Conservation (phyloP, 2,113 vertebrate species). For the Procapra przewalskii region DNA sequence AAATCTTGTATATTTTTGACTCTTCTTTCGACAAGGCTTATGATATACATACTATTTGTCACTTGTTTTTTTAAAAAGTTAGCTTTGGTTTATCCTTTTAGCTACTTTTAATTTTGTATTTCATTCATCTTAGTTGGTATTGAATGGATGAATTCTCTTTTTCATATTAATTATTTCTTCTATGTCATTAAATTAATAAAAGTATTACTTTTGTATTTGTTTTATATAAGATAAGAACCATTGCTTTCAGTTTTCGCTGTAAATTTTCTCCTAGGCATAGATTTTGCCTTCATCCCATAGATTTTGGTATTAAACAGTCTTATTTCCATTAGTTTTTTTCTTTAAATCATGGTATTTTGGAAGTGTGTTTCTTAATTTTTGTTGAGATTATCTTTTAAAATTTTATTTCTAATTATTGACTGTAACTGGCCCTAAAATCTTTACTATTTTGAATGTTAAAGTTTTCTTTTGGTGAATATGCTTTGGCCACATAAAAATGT, state of each 20-base stretch:
- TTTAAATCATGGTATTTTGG: neutral
- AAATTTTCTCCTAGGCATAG: neutral
- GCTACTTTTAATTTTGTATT: neutral
- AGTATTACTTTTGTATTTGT: neutral
- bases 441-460: neutral
- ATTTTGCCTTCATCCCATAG: neutral
- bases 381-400: neutral
- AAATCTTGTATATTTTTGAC: neutral
- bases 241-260: neutral
- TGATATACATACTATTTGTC: neutral
- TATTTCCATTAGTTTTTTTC: neutral
- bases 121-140: neutral
- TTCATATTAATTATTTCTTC: neutral
- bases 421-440: neutral
- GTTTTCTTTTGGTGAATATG: neutral
- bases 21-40: neutral
- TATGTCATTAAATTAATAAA: neutral
- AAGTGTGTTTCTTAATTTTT: neutral
- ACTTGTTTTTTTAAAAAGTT: neutral
- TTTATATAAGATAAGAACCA: neutral
- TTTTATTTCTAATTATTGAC: constrained; percentile 10
- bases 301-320: neutral
- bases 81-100: neutral
- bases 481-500: neutral
- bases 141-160: neutral